phyloP scores from a whole-genome alignment of 2,888 invertebrate species.

The Trachelus stipa region DNA sequence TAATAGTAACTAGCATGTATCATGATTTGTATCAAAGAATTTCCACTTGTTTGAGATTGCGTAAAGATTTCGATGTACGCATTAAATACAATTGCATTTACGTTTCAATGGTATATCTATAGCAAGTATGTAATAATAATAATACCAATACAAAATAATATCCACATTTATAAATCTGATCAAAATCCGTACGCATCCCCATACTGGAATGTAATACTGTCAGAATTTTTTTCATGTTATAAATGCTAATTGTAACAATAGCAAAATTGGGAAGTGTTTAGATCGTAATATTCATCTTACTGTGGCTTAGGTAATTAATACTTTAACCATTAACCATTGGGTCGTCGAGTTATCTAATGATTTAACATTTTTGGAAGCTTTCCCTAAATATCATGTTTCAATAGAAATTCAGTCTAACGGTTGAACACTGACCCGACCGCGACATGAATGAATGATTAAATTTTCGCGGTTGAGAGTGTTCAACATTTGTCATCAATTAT shows the following conservation, averaged over 20 bases:
- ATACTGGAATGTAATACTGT: not conserved
- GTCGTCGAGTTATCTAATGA: not conserved
- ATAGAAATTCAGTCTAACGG: constrained; percentile 5
- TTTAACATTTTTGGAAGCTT: not conserved
- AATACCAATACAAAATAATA: not conserved
- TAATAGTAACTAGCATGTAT: not conserved
- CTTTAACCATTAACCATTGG: not conserved
- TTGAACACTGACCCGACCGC: not conserved
- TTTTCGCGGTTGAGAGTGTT: not conserved
- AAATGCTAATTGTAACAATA: not conserved
- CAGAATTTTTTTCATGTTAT: not conserved
- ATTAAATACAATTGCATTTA: not conserved
- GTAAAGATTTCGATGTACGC: not conserved
- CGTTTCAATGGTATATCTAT: not conserved
- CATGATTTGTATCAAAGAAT: not conserved
- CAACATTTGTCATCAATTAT: not conserved
- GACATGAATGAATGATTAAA: not conserved
- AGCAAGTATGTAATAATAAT: not conserved
- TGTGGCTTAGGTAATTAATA: not conserved
- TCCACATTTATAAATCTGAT: not conserved
- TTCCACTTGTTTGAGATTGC: not conserved
- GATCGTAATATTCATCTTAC: not conserved
- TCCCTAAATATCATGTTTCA: not conserved
- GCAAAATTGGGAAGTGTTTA: not conserved
- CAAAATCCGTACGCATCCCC: not conserved